Evolutionary conservation across 2,888 invertebrate species (phyloP).

Genomic region (Lithophane semibrunnea): DNA sequence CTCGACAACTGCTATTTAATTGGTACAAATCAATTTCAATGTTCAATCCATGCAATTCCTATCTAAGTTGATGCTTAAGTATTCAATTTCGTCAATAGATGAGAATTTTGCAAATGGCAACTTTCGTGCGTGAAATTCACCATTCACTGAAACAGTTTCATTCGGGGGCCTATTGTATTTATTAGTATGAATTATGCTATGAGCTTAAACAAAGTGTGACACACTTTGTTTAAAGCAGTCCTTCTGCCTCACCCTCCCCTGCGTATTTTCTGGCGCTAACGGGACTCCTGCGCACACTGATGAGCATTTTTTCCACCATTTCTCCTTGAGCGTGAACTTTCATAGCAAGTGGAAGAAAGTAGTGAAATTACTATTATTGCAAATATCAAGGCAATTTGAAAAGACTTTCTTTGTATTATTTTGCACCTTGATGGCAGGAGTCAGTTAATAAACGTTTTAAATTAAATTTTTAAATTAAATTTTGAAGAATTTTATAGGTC

Average conservation of each 20-base stretch:
- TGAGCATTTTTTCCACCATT: conserved; percentile 32
- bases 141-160: no score
- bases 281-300: conserved; percentile 46
- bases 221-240: neutral
- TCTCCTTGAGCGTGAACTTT: conserved; percentile 64
- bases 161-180: neutral
- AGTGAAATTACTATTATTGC: conserved; percentile 33
- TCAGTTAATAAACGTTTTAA: neutral
- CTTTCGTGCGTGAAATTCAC: neutral
- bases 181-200: neutral
- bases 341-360: conserved; percentile 44
- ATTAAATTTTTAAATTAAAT: neutral
- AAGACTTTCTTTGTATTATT: conserved; percentile 34
- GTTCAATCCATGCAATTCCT: neutral
- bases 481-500: conserved; percentile 5
- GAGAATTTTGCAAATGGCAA: neutral
- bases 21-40: neutral
- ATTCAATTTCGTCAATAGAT: neutral
- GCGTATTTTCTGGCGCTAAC: conserved; percentile 42
- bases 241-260: neutral
- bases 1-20: neutral
- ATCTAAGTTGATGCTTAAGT: no score
- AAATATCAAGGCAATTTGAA: conserved; percentile 50
- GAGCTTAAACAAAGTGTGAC: no score
- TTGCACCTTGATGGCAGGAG: conserved; percentile 42